Evolutionary conservation across 2,888 invertebrate species (phyloP).

Genomic region (Drosophila rubida): DNA sequence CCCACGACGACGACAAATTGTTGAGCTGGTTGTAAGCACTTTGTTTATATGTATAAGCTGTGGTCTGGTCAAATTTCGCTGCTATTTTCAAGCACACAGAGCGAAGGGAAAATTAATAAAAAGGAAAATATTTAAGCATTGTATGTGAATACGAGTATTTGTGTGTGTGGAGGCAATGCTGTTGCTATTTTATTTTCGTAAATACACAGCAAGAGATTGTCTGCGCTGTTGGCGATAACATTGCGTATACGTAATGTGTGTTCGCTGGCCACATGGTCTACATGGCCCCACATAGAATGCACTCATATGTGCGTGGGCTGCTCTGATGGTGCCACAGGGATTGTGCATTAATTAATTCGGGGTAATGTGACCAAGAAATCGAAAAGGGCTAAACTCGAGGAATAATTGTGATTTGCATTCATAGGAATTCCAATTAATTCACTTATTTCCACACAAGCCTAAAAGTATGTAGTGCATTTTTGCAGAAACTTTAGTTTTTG

Average conservation of each 20-base stretch:
- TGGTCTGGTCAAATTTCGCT: conserved; percentile 28
- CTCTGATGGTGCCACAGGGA: conserved; percentile 51
- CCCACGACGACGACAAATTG: conserved; percentile 62
- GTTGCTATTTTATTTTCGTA: conserved; percentile 38
- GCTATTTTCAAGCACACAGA: conserved; percentile 10
- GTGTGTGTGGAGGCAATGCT: background rate
- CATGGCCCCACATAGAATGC: conserved; percentile 4
- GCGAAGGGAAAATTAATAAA: conserved; percentile 65
- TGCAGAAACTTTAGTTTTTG: background rate
- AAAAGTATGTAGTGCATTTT: background rate
- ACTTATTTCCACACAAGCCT: background rate
- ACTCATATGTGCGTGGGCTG: conserved; percentile 5
- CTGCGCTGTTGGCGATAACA: conserved; percentile 43
- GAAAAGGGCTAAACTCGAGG: conserved; percentile 34
- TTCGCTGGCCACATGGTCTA: conserved; percentile 25
- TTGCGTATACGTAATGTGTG: conserved; percentile 64
- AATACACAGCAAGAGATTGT: conserved; percentile 34
- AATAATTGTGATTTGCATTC: too few species aligned
- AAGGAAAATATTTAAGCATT: conserved; percentile 64
- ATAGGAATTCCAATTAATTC: too few species aligned
- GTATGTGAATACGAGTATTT: conserved; percentile 9
- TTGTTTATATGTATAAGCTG: conserved; percentile 18
- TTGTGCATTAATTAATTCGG: conserved; percentile 66
- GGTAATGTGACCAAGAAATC: conserved; percentile 52
- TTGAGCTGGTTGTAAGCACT: conserved; percentile 40